These are phyloP conservation scores for Atethmia centrago DNA, from an alignment of 2,888 invertebrate genomes.

Conservation along the genomic window DNA sequence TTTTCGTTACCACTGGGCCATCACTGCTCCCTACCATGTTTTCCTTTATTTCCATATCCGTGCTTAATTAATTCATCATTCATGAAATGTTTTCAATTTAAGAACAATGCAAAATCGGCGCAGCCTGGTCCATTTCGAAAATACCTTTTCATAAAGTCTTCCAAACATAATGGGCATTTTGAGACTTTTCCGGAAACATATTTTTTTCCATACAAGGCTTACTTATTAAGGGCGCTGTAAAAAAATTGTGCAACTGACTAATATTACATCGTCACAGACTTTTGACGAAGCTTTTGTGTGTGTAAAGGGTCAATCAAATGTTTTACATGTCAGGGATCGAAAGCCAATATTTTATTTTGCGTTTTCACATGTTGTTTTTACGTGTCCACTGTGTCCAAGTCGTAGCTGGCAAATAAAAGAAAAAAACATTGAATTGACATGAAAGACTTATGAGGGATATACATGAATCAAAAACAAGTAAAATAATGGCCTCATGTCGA, in stretches of 20 bases:
- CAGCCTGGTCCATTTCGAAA: neutral
- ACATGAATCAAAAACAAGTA: neutral
- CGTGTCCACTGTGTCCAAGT: neutral
- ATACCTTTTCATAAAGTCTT: slow-evolving; percentile 3
- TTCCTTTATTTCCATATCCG: neutral
- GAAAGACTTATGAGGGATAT: neutral
- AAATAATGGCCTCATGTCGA: neutral
- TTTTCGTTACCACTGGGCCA: too few relatives aligned
- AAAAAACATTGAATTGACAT: neutral
- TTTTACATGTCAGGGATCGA: slow-evolving; percentile 43
- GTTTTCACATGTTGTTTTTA: slow-evolving; percentile 12
- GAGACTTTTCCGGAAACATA: neutral
- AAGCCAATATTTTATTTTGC: slow-evolving; percentile 24
- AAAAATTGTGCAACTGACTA: slow-evolving; percentile 62
- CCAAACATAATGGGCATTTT: slow-evolving; percentile 26
- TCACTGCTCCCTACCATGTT: neutral
- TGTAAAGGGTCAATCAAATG: slow-evolving; percentile 21
- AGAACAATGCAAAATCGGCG: too few relatives aligned
- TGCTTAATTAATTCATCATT: neutral
- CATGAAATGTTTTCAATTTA: slow-evolving; percentile 8
- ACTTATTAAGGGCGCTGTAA: slow-evolving; percentile 47
- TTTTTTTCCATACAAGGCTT: slow-evolving; percentile 7
- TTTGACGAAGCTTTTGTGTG: slow-evolving; percentile 55
- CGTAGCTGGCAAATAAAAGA: neutral
- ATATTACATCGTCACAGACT: slow-evolving; percentile 57